phyloP scores from a whole-genome alignment of 2,113 vertebrate species.

The Petaurus breviceps region DNA sequence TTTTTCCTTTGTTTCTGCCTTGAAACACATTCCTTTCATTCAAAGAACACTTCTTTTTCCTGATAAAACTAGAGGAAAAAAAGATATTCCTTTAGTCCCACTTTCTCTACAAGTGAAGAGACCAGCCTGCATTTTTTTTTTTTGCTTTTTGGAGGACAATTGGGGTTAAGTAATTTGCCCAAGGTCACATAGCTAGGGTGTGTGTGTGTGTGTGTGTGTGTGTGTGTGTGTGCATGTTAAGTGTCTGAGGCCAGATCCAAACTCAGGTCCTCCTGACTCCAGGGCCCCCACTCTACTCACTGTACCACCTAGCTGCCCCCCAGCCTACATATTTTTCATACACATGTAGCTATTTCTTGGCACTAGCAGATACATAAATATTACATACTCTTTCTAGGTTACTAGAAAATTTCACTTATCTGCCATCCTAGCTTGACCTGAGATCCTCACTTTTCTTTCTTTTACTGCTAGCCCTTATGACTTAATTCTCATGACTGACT shows the following conservation, averaged over 20 bases:
- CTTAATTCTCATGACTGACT: background rate
- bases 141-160: too few species aligned
- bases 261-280: too few species aligned
- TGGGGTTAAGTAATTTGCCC: too few species aligned
- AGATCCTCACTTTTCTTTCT: background rate
- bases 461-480: background rate
- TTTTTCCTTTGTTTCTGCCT: background rate
- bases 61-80: background rate
- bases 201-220: too few species aligned
- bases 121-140: too few species aligned
- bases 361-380: background rate
- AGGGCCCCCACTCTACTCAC: too few species aligned
- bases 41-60: background rate
- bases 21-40: background rate
- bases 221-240: too few species aligned
- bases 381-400: background rate
- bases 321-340: background rate
- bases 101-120: background rate
- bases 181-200: too few species aligned
- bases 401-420: background rate
- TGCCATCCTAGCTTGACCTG: background rate
- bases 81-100: background rate
- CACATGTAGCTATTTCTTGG: background rate
- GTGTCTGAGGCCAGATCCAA: too few species aligned
- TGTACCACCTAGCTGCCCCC: too few species aligned